These are phyloP conservation scores for Chelidonichthys spinosus DNA, from an alignment of 2,797 vertebrate species.

Conservation along the genomic window DNA sequence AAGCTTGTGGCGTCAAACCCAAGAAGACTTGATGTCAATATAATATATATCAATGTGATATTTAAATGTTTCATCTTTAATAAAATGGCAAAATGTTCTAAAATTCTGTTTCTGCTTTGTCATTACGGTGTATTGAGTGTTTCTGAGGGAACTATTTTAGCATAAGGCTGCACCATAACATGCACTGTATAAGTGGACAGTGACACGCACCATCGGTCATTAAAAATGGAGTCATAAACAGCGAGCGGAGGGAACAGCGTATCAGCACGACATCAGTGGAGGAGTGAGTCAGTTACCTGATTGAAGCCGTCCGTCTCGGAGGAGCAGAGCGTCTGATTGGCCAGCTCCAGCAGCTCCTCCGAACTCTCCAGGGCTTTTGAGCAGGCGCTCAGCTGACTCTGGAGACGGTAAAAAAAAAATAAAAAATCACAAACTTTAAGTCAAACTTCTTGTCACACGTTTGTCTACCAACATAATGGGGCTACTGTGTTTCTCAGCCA, in stretches of 20 bases:
- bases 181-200: too few species aligned
- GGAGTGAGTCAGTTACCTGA: conserved; percentile 83
- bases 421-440: background rate
- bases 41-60: too few species aligned
- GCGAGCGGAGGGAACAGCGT: conserved; percentile 9
- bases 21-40: too few species aligned
- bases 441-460: background rate
- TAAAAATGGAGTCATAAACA: conserved; percentile 22
- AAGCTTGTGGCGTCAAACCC: too few species aligned
- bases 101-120: too few species aligned
- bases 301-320: conserved; percentile 86
- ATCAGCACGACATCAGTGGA: background rate
- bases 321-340: conserved; percentile 93
- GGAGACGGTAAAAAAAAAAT: background rate
- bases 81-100: too few species aligned
- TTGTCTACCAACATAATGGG: conserved; percentile 43
- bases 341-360: conserved; percentile 93
- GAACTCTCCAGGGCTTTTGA: conserved; percentile 96
- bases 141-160: too few species aligned
- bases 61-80: too few species aligned
- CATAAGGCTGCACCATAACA: too few species aligned
- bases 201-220: conserved; percentile 22
- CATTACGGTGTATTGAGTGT: too few species aligned
- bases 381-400: conserved; percentile 93
- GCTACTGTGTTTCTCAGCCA: conserved; percentile 45